Evolutionary conservation across 2,113 vertebrate species (phyloP).

Genomic region (Oceanodroma tethys): DNA sequence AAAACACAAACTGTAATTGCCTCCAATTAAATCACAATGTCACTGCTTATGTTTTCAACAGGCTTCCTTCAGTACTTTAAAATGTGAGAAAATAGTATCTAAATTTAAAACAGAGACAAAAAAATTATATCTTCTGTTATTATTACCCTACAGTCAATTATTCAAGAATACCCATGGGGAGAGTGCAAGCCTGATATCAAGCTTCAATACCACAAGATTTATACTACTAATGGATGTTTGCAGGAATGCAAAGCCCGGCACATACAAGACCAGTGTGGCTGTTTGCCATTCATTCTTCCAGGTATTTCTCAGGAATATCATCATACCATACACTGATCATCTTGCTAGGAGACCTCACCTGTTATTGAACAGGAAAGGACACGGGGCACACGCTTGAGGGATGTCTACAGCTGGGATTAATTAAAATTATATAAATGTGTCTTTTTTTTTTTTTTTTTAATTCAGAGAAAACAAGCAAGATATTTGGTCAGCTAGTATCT

Average conservation of each 20-base stretch:
- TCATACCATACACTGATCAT: neutral
- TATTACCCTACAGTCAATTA: constrained; percentile 68
- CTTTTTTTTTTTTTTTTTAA: neutral
- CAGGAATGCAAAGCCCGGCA: constrained; percentile 74
- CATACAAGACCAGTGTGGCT: constrained; percentile 70
- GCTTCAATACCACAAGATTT: constrained; percentile 58
- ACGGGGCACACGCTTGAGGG: neutral
- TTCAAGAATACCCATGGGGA: constrained; percentile 80
- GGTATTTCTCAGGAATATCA: constrained; percentile 55
- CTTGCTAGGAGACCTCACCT: neutral
- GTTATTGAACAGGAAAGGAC: neutral
- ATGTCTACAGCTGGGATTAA: neutral
- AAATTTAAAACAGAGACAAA: neutral
- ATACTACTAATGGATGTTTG: constrained; percentile 74
- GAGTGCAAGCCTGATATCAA: constrained; percentile 74
- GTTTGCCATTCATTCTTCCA: constrained; percentile 76
- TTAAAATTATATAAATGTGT: neutral
- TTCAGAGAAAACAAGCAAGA: neutral
- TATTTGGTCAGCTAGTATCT: neutral
- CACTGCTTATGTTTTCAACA: neutral
- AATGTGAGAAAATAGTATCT: neutral
- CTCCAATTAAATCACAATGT: neutral
- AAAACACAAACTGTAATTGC: neutral
- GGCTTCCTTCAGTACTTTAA: neutral
- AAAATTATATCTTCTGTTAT: neutral